Percentiles rank a stretch among this genome's conserved stretches.
Evolutionary conservation across 2,888 invertebrate species (phyloP).

Genomic region (Drosophila incognita): DNA sequence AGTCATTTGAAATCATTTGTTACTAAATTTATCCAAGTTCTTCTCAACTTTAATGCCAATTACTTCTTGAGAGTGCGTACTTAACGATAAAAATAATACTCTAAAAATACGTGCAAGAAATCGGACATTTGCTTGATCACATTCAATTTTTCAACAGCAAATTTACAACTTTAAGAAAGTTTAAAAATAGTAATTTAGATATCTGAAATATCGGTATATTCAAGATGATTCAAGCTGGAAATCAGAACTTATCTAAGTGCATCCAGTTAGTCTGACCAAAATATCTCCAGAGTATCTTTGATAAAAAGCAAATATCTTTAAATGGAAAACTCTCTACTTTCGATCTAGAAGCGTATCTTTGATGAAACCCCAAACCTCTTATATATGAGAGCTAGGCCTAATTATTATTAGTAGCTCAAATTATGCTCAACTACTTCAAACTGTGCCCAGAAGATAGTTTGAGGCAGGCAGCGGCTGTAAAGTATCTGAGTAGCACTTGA

Average conservation of each 20-base stretch:
- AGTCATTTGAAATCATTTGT: background rate
- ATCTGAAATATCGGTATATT: too few species aligned
- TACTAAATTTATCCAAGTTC: background rate
- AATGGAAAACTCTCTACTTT: background rate
- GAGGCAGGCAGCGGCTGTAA: background rate
- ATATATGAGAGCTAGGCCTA: background rate
- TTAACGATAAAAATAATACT: background rate
- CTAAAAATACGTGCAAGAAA: background rate
- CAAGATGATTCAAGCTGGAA: too few species aligned
- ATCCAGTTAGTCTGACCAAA: too few species aligned
- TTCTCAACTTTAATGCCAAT: background rate
- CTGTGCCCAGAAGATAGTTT: background rate
- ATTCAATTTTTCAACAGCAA: too few species aligned
- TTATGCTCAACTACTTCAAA: background rate
- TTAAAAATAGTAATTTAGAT: too few species aligned
- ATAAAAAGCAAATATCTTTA: background rate
- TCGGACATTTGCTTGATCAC: background rate
- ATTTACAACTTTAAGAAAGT: background rate
- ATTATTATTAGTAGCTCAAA: background rate
- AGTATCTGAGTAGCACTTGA: conserved; percentile 20
- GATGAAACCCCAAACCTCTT: background rate
- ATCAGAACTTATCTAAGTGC: too few species aligned
- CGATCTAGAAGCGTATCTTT: background rate
- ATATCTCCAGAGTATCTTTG: too few species aligned
- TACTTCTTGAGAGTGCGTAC: background rate